Percentiles rank a stretch among this genome's conserved stretches.
Conservation (phyloP, 2,797 vertebrate species). For the Oreortyx pictus region DNA sequence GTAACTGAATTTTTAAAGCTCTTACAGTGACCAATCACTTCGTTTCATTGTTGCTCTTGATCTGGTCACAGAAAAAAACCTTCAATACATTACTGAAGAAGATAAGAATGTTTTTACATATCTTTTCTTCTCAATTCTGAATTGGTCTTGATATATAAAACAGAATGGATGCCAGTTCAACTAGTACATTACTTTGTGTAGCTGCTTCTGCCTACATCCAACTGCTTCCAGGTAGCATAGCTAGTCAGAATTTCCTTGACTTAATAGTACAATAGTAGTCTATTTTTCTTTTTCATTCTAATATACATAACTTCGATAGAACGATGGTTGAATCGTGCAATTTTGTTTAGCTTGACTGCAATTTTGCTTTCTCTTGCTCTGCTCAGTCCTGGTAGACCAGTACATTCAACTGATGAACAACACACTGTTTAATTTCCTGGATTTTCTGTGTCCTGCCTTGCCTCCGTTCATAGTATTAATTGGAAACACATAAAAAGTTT, state of each 20-base stretch:
- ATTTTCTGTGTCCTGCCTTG: conserved; percentile 1
- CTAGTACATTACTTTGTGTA: not conserved
- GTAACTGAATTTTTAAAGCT: not conserved
- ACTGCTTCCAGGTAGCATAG: not conserved
- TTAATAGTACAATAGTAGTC: not conserved
- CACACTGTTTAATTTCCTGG: not conserved
- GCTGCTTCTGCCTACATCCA: not conserved
- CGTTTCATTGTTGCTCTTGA: not conserved
- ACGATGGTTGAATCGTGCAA: not conserved
- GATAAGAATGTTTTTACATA: not conserved
- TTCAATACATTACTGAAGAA: not conserved
- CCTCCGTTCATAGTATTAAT: not conserved
- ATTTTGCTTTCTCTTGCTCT: not conserved
- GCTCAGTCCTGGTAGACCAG: not conserved
- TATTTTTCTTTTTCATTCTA: not conserved
- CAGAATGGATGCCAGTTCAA: not conserved
- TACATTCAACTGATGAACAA: not conserved
- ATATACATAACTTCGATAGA: not conserved
- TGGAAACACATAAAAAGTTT: conserved; percentile 18
- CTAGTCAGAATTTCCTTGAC: not conserved
- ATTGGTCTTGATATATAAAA: not conserved
- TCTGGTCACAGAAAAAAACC: not conserved
- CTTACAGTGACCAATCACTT: not conserved
- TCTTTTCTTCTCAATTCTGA: not conserved
- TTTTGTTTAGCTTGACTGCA: not conserved